A percentile compares a stretch with the other conserved stretches of the same genome.
These are phyloP conservation scores for Amazona guildingii DNA, from an alignment of 2,113 vertebrate species.

Conservation along the genomic window DNA sequence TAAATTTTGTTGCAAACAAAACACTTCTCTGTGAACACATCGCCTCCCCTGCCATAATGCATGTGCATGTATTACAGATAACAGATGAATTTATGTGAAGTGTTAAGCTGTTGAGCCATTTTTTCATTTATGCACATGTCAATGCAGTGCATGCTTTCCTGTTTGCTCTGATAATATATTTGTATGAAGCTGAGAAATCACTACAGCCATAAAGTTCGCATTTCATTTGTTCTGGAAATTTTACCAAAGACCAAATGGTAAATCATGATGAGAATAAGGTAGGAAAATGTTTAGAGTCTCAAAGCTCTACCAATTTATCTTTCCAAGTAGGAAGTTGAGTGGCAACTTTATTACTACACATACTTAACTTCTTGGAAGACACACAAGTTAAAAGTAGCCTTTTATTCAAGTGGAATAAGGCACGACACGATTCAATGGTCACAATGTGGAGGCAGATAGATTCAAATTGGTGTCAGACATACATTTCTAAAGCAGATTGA, in stretches of 20 bases:
- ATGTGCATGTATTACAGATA: neutral
- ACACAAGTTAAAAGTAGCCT: neutral
- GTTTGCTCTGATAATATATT: neutral
- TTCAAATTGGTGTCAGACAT: neutral
- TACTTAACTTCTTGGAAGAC: neutral
- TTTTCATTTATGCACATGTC: neutral
- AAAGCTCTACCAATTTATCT: neutral
- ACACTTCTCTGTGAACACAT: neutral
- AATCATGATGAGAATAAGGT: neutral
- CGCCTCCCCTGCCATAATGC: fast-evolving
- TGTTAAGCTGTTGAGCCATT: neutral
- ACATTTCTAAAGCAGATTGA: neutral
- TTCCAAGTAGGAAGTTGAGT: neutral
- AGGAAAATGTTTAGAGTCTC: neutral
- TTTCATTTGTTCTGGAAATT: neutral
- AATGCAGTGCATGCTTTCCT: fast-evolving
- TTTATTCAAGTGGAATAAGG: neutral
- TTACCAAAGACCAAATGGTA: neutral
- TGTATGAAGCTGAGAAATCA: neutral
- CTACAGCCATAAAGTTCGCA: neutral
- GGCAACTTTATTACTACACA: neutral
- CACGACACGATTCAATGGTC: neutral
- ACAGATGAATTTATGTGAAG: neutral
- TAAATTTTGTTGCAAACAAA: neutral
- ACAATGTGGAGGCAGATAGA: neutral